Evolutionary conservation across 92 coral and sea anemone genomes (phyloP), one percentile per base, ranked within the genome.

Genomic region (Epizoanthus scotinus): DNA sequence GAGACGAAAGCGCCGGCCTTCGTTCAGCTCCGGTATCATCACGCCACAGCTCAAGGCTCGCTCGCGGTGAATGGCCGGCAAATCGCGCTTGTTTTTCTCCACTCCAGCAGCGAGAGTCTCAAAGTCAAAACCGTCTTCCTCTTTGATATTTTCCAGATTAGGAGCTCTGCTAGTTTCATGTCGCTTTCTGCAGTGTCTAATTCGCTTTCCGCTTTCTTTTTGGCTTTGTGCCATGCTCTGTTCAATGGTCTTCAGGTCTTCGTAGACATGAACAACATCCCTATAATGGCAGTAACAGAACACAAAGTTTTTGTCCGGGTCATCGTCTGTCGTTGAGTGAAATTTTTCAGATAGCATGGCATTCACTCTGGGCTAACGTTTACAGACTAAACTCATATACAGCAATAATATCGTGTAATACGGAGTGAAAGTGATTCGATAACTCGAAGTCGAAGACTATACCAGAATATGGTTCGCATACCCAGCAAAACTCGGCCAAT

Each of bases 241-340:
- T 49, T 75, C 81, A 34, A 75, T 75, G 36, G 81, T 75, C 56
- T 75, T 75, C 28, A 75, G 66, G 34, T 75, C 81, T 75, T 75
- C 81, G n/a, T 59, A 75, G 17, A 75, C 36, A 1, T 36, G 56
- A 59, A 75, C 81, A 40, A 75, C 81, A 40, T 36, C 15, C 38
- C 8, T 34, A n/a, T 64, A 64, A 29, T 64, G 50, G 40, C 68
- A 75, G 38, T 40, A 75, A 60, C 4, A 75, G 61, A 59, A 60
- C 20, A 75, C 52, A 13, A 9, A 21, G 49, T 42, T 22, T 75
- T 59, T 75, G 8, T 75, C 68, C 24, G 59, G 21, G 55, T 58
- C 57, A 1, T 14, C 69, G 19, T 75, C 81, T 7, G 67, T 36
- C 10, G 6, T 13, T 5, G 58, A 20, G 57, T 20, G 54, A 22